These are phyloP conservation scores for Pelodiscus sinensis DNA, from an alignment of 2,113 vertebrate species.

Conservation along the genomic window DNA sequence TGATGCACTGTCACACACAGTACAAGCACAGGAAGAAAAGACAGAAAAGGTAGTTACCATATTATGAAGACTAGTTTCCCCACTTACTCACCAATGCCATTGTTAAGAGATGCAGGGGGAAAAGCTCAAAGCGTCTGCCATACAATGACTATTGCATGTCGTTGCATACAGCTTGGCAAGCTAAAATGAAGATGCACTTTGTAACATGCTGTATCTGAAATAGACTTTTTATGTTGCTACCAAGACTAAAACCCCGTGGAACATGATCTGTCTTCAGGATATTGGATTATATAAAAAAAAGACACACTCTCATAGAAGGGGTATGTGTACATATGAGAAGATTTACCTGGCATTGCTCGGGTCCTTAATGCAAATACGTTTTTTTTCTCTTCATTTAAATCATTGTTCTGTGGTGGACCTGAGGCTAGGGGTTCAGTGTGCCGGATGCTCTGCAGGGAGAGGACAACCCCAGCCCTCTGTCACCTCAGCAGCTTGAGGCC, in stretches of 20 bases:
- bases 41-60: rapidly evolving
- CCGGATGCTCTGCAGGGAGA: no score
- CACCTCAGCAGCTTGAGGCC: no score
- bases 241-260: not conserved
- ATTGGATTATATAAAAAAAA: not conserved
- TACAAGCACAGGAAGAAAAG: not conserved
- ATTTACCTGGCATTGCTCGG: not conserved
- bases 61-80: not conserved
- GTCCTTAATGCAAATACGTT: no score
- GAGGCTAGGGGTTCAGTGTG: no score
- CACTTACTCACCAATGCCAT: not conserved
- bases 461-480: no score
- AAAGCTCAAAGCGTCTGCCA: not conserved
- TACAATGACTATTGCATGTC: not conserved
- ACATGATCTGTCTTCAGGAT: not conserved
- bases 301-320: not conserved
- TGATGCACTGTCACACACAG: not conserved
- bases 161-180: not conserved
- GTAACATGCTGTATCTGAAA: rapidly evolving
- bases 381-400: no score
- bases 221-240: not conserved
- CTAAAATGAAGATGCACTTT: not conserved
- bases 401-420: no score
- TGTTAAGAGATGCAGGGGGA: rapidly evolving
- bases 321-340: not conserved